These are phyloP conservation scores for Amphipoea lucens DNA, from an alignment of 2,888 invertebrate genomes.

Conservation along the genomic window DNA sequence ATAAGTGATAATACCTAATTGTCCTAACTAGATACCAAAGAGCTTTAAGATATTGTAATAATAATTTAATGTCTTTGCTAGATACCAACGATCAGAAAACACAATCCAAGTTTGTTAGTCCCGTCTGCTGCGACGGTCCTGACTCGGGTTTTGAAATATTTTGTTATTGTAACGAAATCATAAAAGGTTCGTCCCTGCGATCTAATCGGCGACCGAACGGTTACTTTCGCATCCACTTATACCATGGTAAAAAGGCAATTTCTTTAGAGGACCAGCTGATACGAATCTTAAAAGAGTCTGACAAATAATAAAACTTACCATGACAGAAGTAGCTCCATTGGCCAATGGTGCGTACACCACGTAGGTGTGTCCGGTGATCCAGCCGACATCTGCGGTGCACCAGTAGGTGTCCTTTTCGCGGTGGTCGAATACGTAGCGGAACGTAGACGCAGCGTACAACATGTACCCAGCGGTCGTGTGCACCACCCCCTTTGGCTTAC, in stretches of 20 bases:
- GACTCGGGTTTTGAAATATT: not conserved
- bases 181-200: not conserved
- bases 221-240: not conserved
- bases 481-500: constrained; percentile 99
- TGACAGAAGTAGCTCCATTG: constrained; percentile 97
- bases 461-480: constrained; percentile 99
- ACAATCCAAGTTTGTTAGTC: not conserved
- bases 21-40: not conserved
- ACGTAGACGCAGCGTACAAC: constrained; percentile 97
- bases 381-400: constrained; percentile 99
- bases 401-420: constrained; percentile 95
- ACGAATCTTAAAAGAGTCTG: not conserved
- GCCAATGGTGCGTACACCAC: constrained; percentile 98
- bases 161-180: not conserved
- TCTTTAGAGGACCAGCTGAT: not conserved
- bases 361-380: constrained; percentile 98
- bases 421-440: constrained; percentile 98
- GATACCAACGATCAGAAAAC: constrained; percentile 1
- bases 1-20: constrained; percentile 1
- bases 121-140: not conserved
- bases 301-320: constrained; percentile 91
- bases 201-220: not conserved
- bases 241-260: not conserved
- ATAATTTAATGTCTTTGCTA: not conserved
- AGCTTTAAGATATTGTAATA: no score